Percentiles rank a stretch among this genome's conserved stretches.
These are phyloP conservation scores for Epiblema foenella DNA, from an alignment of 2,888 invertebrate genomes.

Conservation along the genomic window DNA sequence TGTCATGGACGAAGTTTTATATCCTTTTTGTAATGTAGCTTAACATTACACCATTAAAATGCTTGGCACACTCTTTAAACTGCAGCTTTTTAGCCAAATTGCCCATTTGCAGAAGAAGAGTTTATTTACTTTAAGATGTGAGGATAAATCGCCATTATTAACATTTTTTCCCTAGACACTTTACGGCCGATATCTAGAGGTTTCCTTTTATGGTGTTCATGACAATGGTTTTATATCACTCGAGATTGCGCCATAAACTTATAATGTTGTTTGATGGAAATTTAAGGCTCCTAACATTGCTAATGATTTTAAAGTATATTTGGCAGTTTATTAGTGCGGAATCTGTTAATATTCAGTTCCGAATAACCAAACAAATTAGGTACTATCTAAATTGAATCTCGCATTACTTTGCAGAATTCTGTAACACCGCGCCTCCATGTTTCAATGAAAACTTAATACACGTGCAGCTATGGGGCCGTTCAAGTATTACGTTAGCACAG, in stretches of 20 bases:
- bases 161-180: conserved; percentile 6
- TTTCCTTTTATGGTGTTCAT: not conserved
- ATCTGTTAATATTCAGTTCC: not conserved
- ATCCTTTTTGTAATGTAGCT: not conserved
- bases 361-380: not conserved
- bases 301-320: not conserved
- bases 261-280: not conserved
- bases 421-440: not conserved
- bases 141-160: conserved; percentile 13
- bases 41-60: not conserved
- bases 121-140: conserved; percentile 10
- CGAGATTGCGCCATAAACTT: not conserved
- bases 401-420: not conserved
- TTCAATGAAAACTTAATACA: not conserved
- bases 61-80: conserved; percentile 23
- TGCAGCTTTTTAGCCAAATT: conserved; percentile 12
- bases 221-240: conserved; percentile 14
- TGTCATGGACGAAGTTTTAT: too few relatives aligned
- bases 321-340: not conserved
- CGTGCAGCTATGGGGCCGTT: too few relatives aligned
- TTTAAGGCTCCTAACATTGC: not conserved
- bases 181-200: conserved; percentile 4
- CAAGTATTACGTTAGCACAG: too few relatives aligned
- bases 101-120: conserved; percentile 10
- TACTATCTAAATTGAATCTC: not conserved